Conservation (phyloP, 2,888 invertebrate species). For the Incurvaria masculella region DNA sequence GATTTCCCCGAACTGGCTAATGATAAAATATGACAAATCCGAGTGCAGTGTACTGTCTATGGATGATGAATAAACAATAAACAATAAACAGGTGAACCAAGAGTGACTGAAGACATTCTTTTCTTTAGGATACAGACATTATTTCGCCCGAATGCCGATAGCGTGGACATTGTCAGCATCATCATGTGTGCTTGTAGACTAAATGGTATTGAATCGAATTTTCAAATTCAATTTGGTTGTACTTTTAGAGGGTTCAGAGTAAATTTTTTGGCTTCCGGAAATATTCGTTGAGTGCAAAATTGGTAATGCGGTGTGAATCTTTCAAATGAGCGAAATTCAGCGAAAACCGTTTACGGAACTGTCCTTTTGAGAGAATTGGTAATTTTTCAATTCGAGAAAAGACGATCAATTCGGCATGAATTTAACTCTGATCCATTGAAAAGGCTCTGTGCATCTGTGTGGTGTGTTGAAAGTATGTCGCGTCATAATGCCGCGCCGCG, state of each 20-base stretch:
- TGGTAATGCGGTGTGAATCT: not conserved
- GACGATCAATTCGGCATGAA: not conserved
- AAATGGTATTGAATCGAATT: not conserved
- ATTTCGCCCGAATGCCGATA: too few species aligned
- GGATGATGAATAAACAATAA: too few species aligned
- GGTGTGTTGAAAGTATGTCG: not conserved
- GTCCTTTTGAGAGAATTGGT: not conserved
- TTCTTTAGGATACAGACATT: too few species aligned
- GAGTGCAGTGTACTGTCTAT: too few species aligned
- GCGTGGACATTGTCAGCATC: too few species aligned
- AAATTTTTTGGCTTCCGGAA: not conserved
- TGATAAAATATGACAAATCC: too few species aligned
- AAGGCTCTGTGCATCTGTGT: not conserved
- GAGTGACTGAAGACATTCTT: too few species aligned
- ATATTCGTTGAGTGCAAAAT: not conserved
- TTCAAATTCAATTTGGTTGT: constrained; percentile 42
- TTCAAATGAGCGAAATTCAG: constrained; percentile 46
- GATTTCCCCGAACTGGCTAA: too few species aligned
- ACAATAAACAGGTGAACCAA: too few species aligned
- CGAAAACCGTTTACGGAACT: constrained; percentile 28
- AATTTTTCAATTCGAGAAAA: not conserved
- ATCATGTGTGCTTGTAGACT: too few species aligned
- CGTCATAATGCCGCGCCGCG: not conserved
- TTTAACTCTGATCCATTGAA: not conserved
- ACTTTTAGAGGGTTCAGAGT: constrained; percentile 22